These are phyloP conservation scores for Lamprologus speciosus DNA, from an alignment of 2,113 vertebrate species.

Conservation along the genomic window DNA sequence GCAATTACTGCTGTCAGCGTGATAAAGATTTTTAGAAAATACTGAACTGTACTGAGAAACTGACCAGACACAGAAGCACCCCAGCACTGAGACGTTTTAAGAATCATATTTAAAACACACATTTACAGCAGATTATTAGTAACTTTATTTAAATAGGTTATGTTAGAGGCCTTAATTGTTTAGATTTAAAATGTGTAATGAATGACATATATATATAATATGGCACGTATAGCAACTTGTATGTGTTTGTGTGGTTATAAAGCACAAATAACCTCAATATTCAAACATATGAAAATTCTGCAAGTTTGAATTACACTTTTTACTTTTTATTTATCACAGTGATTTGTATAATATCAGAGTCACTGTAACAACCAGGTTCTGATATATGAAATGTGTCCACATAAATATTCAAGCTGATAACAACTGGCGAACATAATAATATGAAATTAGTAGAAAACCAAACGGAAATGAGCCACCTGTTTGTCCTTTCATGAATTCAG, in stretches of 20 bases:
- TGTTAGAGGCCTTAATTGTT: background rate
- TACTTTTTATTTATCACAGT: background rate
- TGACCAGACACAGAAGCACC: background rate
- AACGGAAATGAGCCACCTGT: background rate
- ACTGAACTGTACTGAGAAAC: background rate
- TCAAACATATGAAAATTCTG: background rate
- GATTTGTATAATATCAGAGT: background rate
- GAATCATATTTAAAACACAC: background rate
- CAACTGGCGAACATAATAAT: background rate
- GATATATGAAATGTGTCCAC: background rate
- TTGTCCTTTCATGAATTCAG: background rate
- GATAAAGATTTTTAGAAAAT: background rate
- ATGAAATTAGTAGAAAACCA: background rate
- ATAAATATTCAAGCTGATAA: background rate
- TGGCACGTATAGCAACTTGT: background rate
- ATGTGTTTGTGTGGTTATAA: background rate
- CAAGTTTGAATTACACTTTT: background rate
- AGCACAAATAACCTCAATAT: background rate
- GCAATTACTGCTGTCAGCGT: background rate
- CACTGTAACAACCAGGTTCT: background rate
- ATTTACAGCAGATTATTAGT: background rate
- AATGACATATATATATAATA: background rate
- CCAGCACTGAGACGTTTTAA: background rate
- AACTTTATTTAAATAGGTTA: background rate
- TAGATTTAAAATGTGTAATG: background rate